Evolutionary conservation across 2,797 vertebrate genomes (phyloP).

Genomic region (Cirrhinus mrigala): DNA sequence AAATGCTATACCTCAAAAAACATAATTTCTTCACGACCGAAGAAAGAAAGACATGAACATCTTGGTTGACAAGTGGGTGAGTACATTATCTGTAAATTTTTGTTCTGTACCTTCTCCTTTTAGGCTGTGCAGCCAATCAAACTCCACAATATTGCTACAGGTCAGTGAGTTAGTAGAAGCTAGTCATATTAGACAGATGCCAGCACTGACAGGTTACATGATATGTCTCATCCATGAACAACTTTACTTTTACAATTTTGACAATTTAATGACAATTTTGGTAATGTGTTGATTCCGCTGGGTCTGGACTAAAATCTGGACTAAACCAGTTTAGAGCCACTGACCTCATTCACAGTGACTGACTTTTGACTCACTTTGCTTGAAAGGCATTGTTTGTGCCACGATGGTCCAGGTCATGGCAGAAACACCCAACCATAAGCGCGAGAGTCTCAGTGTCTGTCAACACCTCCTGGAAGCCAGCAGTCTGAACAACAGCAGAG

Average conservation of each 20-base stretch:
- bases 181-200: background rate
- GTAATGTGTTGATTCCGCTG: background rate
- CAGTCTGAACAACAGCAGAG: conserved; percentile 70
- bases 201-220: background rate
- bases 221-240: background rate
- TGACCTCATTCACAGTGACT: background rate
- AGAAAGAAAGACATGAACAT: too few species aligned
- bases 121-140: background rate
- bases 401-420: conserved; percentile 83
- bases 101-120: too few species aligned
- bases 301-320: background rate
- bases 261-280: background rate
- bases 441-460: conserved; percentile 81
- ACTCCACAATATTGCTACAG: background rate
- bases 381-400: conserved; percentile 87
- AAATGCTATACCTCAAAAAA: too few species aligned
- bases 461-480: conserved; percentile 79
- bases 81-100: too few species aligned
- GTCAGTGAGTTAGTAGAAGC: background rate
- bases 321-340: background rate
- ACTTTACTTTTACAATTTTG: background rate
- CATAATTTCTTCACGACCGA: too few species aligned
- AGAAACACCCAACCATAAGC: conserved; percentile 84
- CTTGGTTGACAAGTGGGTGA: too few species aligned
- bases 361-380: conserved; percentile 76